Evolutionary conservation across 2,797 vertebrate species (phyloP).

Genomic region (Hylomyscus alleni): DNA sequence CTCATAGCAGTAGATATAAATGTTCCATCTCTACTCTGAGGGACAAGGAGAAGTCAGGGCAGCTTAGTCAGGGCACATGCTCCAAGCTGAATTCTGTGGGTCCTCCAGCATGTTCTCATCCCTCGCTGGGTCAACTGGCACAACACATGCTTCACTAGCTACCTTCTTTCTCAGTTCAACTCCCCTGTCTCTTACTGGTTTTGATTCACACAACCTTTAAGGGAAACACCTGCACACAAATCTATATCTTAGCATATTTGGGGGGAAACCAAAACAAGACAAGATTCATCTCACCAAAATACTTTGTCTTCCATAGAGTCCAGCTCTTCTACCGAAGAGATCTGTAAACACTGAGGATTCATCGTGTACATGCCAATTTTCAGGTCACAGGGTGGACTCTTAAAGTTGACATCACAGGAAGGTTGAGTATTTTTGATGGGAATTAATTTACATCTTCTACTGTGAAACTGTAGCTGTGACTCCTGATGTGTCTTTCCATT

Average conservation of each 20-base stretch:
- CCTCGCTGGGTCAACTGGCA: background rate
- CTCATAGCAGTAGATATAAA: background rate
- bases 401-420: background rate
- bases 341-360: background rate
- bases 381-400: background rate
- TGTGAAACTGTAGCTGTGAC: background rate
- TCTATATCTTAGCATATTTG: background rate
- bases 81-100: background rate
- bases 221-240: background rate
- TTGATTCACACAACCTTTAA: background rate
- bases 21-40: background rate
- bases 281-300: background rate
- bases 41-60: background rate
- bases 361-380: background rate
- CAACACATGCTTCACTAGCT: background rate
- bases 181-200: background rate
- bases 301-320: background rate
- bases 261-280: background rate
- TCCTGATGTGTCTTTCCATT: constrained; percentile 30
- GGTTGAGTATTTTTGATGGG: background rate
- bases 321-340: background rate
- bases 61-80: background rate
- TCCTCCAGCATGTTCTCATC: background rate
- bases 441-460: background rate
- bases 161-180: background rate